Conservation (phyloP, 2,797 vertebrate genomes). For the Diplodus puntazzo region DNA sequence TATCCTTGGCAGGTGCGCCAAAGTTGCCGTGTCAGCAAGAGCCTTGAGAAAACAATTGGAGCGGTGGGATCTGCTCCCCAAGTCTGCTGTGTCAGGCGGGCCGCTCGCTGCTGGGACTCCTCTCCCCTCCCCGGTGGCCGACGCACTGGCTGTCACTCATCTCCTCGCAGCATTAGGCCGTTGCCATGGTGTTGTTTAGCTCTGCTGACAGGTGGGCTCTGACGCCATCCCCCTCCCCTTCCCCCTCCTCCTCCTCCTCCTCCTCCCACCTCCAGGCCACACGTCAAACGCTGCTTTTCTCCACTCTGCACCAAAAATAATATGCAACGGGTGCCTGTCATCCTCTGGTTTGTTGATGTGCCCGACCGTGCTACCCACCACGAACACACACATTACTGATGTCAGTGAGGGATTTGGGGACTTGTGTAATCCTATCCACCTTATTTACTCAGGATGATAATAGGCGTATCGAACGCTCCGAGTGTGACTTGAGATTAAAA, state of each 20-base stretch:
- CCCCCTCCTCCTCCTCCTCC: slow-evolving; percentile 21
- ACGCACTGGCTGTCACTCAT: slow-evolving; percentile 79
- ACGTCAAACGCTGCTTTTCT: slow-evolving; percentile 73
- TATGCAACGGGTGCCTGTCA: slow-evolving; percentile 32
- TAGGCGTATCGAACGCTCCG: slow-evolving; percentile 18
- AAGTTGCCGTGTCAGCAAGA: slow-evolving; percentile 75
- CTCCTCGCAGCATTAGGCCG: slow-evolving; percentile 70
- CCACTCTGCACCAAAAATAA: slow-evolving; percentile 77
- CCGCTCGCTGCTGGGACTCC: slow-evolving; percentile 50
- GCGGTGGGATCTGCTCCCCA: slow-evolving; percentile 61
- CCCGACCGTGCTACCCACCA: slow-evolving; percentile 20
- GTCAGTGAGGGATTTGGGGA: slow-evolving; percentile 40
- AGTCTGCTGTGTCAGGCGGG: slow-evolving; percentile 73
- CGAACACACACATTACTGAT: slow-evolving; percentile 30
- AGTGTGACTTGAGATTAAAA: slow-evolving; percentile 20
- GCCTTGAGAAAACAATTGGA: slow-evolving; percentile 67
- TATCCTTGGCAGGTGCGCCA: slow-evolving; percentile 72
- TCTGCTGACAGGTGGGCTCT: slow-evolving; percentile 82
- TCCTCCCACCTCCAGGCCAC: slow-evolving; percentile 67
- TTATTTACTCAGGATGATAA: slow-evolving; percentile 43
- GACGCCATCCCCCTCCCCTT: slow-evolving; percentile 63
- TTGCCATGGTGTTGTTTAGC: slow-evolving; percentile 86
- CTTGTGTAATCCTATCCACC: slow-evolving; percentile 40
- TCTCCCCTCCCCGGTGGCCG: slow-evolving; percentile 42
- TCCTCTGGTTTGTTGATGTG: slow-evolving; percentile 38